Percentiles rank a stretch among this genome's conserved stretches.
phyloP scores from a whole-genome alignment of 2,888 invertebrate species.

The Prosopocoilus inquinatus region DNA sequence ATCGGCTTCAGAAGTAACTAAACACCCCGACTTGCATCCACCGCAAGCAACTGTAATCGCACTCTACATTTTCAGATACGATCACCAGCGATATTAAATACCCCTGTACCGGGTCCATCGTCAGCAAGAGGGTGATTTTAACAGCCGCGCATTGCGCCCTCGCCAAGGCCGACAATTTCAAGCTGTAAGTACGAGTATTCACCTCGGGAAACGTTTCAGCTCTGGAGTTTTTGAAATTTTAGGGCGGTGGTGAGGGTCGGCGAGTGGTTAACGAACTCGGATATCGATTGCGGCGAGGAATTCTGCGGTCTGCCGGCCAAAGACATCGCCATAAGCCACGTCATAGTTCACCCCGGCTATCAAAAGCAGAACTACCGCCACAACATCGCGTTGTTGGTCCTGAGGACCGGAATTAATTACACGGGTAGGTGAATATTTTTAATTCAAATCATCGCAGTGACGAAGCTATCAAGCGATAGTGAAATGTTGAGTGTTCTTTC shows the following conservation, averaged over 20 bases:
- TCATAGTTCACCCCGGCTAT: conserved; percentile 76
- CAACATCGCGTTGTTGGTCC: conserved; percentile 72
- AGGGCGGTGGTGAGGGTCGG: conserved; percentile 74
- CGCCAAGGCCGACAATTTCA: conserved; percentile 72
- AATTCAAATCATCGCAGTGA: too few species aligned
- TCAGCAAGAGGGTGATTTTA: conserved; percentile 60
- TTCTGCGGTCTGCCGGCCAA: conserved; percentile 73
- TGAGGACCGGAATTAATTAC: conserved; percentile 67
- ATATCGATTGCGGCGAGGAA: conserved; percentile 72
- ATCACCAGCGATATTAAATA: conserved; percentile 67
- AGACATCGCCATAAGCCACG: conserved; percentile 70
- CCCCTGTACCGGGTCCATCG: conserved; percentile 75
- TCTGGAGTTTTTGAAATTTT: conserved; percentile 5
- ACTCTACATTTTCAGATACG: conserved; percentile 54
- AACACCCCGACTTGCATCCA: neutral
- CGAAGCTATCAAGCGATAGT: too few species aligned
- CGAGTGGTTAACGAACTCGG: conserved; percentile 69
- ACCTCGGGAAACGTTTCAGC: too few species aligned
- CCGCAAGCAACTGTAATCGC: neutral
- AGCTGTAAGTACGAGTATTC: conserved; percentile 76
- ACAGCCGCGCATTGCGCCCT: conserved; percentile 80
- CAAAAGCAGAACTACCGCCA: conserved; percentile 58
- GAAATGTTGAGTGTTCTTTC: too few species aligned
- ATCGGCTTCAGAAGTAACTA: conserved; percentile 71
- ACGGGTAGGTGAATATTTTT: conserved; percentile 63